Base-by-base conservation (phyloP, 2,113 vertebrate species). In the Pholis gunnellus region DNA sequence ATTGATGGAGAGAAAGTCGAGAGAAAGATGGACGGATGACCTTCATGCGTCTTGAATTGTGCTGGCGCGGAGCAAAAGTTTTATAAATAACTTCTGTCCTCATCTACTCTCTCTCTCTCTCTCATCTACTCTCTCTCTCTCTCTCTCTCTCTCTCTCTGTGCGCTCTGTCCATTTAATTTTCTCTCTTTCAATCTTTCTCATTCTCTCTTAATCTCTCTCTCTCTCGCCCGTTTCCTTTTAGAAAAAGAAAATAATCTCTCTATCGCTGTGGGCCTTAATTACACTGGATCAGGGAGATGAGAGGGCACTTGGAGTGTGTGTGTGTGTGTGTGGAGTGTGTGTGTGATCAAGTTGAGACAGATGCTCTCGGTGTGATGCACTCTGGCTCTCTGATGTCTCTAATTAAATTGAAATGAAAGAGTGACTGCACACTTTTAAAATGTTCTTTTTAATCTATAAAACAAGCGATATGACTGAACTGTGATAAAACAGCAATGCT, bases 241-340 rank as follows among this genome's bases (percentile, higher is more conserved):
- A 75, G 29, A 81, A 89, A 87, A 78, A 83, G 65, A 87, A 79
- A 81, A 82, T 87, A 85, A 90, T 90, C 87, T 91, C 89, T 79
- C 79, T 10, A 87, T 91, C 57, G 86, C 88, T 84, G 67, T 83
- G 86, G 90, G 92, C 88, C 82, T 84, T 92, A 94, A 94, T 94
- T 94, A 92, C 84, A 79, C 69, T 72, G 87, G 84, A 86, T 92
- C 78, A 84, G 56, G 79, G 72, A 78, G 81, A 89, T 81, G 72
- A 88, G 86, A 83, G 81, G 75, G 76, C 65, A 85, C 74, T 81
- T 81, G 79, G 57, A 40, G 69, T 52, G 63, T 52, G 50, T 50
- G 79, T 79, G 56, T 73, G 70, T 67, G 71, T 61, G 75, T 66
- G 60, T 50, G 29, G 57, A 6, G 65, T 63, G 57, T 66, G 57